Base-by-base conservation (phyloP, 2,888 invertebrate species). In the Myopa testacea region DNA sequence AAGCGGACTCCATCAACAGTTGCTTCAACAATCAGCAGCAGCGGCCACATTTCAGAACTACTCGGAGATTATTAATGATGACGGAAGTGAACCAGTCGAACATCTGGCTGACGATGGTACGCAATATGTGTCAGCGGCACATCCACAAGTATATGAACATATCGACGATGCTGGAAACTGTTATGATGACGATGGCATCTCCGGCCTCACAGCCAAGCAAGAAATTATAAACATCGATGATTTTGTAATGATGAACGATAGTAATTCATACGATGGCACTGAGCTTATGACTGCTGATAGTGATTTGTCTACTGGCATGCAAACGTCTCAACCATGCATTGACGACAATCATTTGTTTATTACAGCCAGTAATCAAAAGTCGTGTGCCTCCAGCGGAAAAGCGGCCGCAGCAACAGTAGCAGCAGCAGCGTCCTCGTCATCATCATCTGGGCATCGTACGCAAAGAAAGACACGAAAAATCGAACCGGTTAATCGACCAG, bases 401-500 rank as follows among this genome's bases (percentile, higher is more conserved):
- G 19, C 7, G 5, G 58, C n/a, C 77, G n/a, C 73, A 38, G 60
- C 78, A 8, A 58, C 63, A 52, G 58, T 62, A 70, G 75, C n/a
- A 40, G 6, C 69, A 63, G 40, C 70, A 16, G 60, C 79, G 7
- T 58, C 78, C 8, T 63, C 74, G 19, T 74, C 79, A 3, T 70
- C 79, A 37, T 73, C 76, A 4, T 63, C 79, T 74, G 78, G 76
- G 79, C 81, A 85, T 78, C 85, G 87, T 76, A 82, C 85, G 34
- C 88, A 88, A 76, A 86, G 89, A 81, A 89, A 89, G 81, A 88
- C 89, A 34, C 86, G 89, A 78, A 94, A 94, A 90, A 94, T 94
- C 82, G 93, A 93, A 87, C 94, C 94, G 60, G 92, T 94, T 69
- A 93, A 93, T 87, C 93, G 94, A 88, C 94, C 94, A 75, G 94